Conservation (phyloP, 2,888 invertebrate species). For the Dasypogon diadema region DNA sequence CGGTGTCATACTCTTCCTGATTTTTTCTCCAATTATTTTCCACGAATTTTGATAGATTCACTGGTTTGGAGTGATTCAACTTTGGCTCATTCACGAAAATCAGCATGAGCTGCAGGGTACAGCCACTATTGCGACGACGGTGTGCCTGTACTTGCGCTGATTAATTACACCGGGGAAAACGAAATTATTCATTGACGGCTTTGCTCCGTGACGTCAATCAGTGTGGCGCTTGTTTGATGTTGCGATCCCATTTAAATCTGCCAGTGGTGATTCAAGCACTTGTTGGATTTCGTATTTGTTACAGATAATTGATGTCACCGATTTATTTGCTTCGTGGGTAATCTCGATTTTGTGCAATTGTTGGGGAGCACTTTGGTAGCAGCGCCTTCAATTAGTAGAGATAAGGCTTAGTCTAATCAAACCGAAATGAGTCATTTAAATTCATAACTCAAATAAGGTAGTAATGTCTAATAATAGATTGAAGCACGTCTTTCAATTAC, state of each 20-base stretch:
- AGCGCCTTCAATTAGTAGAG: no score
- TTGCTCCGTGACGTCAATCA: constrained; percentile 18
- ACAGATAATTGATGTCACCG: constrained; percentile 30
- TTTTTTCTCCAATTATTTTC: constrained; percentile 1
- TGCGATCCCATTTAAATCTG: not conserved
- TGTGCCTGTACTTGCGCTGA: constrained; percentile 1
- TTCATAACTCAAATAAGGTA: no score
- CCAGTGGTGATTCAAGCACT: constrained; percentile 38
- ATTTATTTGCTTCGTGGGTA: no score
- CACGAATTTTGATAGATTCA: constrained; percentile 27
- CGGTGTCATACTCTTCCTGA: not conserved
- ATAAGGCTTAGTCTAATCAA: no score
- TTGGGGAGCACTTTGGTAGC: no score
- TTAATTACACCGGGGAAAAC: constrained; percentile 19
- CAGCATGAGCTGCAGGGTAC: not conserved
- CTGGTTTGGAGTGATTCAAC: constrained; percentile 22
- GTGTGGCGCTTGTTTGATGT: not conserved
- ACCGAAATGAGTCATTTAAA: no score
- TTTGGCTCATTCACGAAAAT: constrained; percentile 29
- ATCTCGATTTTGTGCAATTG: no score
- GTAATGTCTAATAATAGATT: no score
- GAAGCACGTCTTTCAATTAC: no score
- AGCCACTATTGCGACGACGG: not conserved
- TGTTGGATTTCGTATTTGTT: constrained; percentile 8
- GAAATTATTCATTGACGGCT: constrained; percentile 31